Percentiles rank a stretch among this genome's conserved stretches.
phyloP scores from a whole-genome alignment of 1,140 invertebrate species.

The Brachystomella parvula region DNA sequence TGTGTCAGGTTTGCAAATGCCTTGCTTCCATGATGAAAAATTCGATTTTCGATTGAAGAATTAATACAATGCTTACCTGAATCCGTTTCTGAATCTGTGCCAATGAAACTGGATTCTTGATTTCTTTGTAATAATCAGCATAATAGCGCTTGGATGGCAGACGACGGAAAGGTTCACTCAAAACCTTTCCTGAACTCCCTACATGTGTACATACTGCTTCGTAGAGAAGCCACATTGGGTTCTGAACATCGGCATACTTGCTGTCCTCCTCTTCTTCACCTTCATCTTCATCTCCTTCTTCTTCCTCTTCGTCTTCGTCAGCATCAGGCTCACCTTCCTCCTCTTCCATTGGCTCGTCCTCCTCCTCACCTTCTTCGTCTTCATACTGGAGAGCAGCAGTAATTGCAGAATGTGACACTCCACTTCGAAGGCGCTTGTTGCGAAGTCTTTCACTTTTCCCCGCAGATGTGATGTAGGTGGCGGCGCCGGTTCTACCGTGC shows the following conservation, averaged over 20 bases:
- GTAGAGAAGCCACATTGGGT: constrained; percentile 71
- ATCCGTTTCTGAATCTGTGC: constrained; percentile 87
- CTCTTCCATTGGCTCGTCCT: constrained; percentile 56
- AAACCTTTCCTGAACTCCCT: constrained; percentile 42
- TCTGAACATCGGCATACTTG: constrained; percentile 48
- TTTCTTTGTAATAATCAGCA: constrained; percentile 96
- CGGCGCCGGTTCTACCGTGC: constrained; percentile 45
- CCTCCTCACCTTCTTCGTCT: constrained; percentile 49
- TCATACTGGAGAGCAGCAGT: constrained; percentile 54
- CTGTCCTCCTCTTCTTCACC: constrained; percentile 41
- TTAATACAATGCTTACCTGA: constrained; percentile 49
- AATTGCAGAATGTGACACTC: constrained; percentile 50
- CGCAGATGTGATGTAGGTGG: constrained; percentile 38
- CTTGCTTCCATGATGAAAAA: no score
- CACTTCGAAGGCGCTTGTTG: constrained; percentile 44
- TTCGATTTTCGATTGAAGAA: neutral
- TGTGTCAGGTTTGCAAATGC: neutral
- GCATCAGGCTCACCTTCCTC: constrained; percentile 53
- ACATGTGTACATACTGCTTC: constrained; percentile 64
- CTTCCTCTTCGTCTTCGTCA: constrained; percentile 40
- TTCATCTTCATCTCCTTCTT: constrained; percentile 42
- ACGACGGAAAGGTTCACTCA: constrained; percentile 45
- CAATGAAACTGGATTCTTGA: constrained; percentile 89
- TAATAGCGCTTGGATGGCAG: constrained; percentile 82
- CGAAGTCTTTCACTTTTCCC: constrained; percentile 55